Base-by-base conservation (phyloP, 1,140 invertebrate genomes). In the Paracyclopina nana region DNA sequence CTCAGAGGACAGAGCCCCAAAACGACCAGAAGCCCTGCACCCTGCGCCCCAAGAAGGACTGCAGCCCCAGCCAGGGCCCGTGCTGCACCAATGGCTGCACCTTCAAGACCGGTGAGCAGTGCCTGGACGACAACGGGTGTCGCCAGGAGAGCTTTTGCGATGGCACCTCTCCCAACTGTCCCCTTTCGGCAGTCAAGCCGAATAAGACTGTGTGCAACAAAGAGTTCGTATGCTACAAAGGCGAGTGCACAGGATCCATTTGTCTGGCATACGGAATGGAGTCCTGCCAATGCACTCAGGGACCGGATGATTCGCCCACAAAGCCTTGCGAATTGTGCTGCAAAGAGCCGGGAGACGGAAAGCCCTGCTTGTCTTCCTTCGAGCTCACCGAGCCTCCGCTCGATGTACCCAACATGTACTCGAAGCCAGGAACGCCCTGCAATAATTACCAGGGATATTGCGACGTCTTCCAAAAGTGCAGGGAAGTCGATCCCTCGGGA, bases 361-460 rank as follows among this genome's bases (percentile, higher is more conserved):
- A 52, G n/a, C 50, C 50, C 3, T 52, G 50, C 30, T 25, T 44
- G 52, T 91, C 84, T 28, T 87, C 83, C 14, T 88, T 86, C 64
- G 76, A 81, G 56, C 90, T 84, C 83, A 90, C 90, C 62, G 73
- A 76, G 22, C 68, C 75, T 27, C 83, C 84, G 0, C 86, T 79
- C 61, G 82, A 90, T 65, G 80, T 91, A 56, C 86, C 86, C 0
- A 81, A 87, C 59, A 82, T 88, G 76, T 85, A 77, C 65, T 79
- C 82, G n/a, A 92, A 90, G 61, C 84, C 84, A 0, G 82, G 84
- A 41, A 87, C 85, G 24, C 91, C 92, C 0, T 98, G 94, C 64
- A 92, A 97, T 63, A 85, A 98, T 63, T 97, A 94, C 65, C 87
- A 87, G 61, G 94, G 92, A 56, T 99, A 98, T 67, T 99, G 94